Evolutionary conservation across 2,888 invertebrate genomes (phyloP).

Genomic region (Glaucopsyche alexis): DNA sequence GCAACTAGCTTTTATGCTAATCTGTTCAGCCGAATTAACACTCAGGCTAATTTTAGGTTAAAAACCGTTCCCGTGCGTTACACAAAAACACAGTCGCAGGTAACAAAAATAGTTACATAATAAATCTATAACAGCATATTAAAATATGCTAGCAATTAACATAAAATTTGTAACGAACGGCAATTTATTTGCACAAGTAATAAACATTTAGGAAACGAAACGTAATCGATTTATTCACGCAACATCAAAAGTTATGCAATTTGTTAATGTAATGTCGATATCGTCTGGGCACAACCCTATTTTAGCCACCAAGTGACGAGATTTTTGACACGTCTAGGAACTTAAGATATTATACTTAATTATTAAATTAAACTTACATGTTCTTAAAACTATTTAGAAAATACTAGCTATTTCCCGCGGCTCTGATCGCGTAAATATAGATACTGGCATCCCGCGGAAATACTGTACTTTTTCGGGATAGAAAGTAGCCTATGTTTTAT

Average conservation of each 20-base stretch:
- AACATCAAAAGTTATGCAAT: constrained; percentile 11
- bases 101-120: neutral
- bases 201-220: constrained; percentile 16
- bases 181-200: constrained; percentile 2
- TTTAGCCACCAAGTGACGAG: neutral
- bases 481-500: no score
- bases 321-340: neutral
- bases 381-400: no score
- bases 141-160: constrained; percentile 1
- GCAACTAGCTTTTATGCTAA: neutral
- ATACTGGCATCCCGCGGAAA: no score
- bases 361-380: no score
- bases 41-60: no score
- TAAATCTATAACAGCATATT: neutral
- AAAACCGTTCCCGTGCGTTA: no score
- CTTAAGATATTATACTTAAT: no score
- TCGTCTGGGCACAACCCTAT: neutral
- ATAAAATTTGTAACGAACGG: constrained; percentile 16
- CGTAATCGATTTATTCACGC: constrained; percentile 18
- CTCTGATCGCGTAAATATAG: no score
- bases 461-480: no score
- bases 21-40: neutral
- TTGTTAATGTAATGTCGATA: neutral
- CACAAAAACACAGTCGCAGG: neutral
- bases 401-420: no score